Base-by-base conservation (phyloP, 1,140 invertebrate genomes). In the Drosophila sproati region DNA sequence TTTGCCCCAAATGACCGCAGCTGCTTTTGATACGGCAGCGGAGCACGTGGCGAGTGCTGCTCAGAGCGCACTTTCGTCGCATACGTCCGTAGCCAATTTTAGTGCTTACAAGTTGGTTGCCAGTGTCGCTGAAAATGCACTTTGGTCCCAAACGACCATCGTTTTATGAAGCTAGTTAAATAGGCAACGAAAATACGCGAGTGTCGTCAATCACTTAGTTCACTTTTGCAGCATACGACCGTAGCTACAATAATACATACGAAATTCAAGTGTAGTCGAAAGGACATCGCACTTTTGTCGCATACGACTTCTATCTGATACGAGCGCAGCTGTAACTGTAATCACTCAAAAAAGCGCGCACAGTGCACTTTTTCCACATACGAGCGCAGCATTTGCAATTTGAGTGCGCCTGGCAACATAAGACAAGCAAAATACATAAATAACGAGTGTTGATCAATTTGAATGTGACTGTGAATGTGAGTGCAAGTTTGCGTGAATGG, bases 331-430 rank as follows among this genome's bases (percentile, higher is more conserved):
- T 20, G 20, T 20, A 20, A 20, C 20, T 20, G 20, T 20, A 20
- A 20, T 20, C 20, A 20, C 20, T 20, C 20, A 1, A 20, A 20
- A 20, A 20, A 20, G 20, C 12, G 28, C 29, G n/a, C 34, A 31
- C n/a, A 41, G 4, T 5, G 6, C 12, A 45, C 5, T 61, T 35
- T 31, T 41, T 20, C 28, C 34, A n/a, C 5, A 45, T 43, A 69
- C 63, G 37, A 45, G 32, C 50, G 64, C 48, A 77, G 43, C 5
- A 41, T 59, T 82, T 68, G 56, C 70, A 82, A 82, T 77, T 20
- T 74, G 80, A 83, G 80, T 57, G 45, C 80, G 73, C 83, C 41
- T 88, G 69, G 83, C 85, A 88, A 88, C 83, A 78, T 62, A 39
- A 32, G 20, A 8, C 39, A 12, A 12, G 12, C 12, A 20, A 20